Conservation (phyloP, 2,888 invertebrate species). For the Prosopocoilus inquinatus region DNA sequence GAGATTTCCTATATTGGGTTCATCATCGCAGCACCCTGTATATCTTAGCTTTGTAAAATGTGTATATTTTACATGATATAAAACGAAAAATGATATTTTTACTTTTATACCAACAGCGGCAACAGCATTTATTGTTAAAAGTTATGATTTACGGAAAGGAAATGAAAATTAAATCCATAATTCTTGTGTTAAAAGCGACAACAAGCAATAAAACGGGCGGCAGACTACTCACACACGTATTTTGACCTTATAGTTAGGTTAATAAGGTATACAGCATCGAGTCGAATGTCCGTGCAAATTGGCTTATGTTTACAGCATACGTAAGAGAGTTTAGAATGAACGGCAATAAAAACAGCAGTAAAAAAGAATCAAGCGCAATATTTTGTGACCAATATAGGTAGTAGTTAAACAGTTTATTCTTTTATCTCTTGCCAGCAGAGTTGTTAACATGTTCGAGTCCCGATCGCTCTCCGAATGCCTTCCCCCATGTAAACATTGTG, state of each 20-base stretch:
- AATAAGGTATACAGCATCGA: constrained; percentile 12
- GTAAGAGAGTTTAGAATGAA: constrained; percentile 27
- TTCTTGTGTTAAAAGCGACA: no score
- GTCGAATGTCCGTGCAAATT: constrained; percentile 26
- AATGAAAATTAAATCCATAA: no score
- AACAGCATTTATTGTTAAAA: no score
- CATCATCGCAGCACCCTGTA: no score
- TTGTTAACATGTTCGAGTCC: constrained; percentile 27
- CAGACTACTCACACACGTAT: neutral
- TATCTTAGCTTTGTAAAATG: no score
- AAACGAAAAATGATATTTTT: no score
- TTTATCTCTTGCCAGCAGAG: constrained; percentile 46
- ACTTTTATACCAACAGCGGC: no score
- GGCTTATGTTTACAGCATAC: constrained; percentile 30
- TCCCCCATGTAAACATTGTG: constrained; percentile 1
- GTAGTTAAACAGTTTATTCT: constrained; percentile 45
- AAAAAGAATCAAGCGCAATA: constrained; percentile 42
- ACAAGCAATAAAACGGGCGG: no score
- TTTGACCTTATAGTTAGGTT: constrained; percentile 2
- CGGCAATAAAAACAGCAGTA: constrained; percentile 39
- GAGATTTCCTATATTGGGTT: no score
- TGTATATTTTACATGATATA: no score
- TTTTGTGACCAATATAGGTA: constrained; percentile 44
- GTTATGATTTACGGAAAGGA: no score
- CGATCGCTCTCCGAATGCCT: neutral